Evolutionary conservation across 2,888 invertebrate genomes (phyloP).

Genomic region (Steinernema carpocapsae): DNA sequence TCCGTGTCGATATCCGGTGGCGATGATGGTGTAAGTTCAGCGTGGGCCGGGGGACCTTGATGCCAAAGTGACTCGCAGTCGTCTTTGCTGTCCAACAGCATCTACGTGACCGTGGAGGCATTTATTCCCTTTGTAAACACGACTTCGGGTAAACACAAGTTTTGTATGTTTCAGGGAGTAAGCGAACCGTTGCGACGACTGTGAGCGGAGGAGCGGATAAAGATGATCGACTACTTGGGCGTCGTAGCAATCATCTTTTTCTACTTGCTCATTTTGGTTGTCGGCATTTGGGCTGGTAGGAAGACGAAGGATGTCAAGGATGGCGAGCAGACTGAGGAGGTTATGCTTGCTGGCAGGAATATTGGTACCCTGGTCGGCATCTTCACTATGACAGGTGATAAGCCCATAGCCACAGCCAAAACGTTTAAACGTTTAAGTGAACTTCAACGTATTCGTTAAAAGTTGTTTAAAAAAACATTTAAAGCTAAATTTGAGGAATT

Average conservation of each 20-base stretch:
- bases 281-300: conserved; percentile 95
- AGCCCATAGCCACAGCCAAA: background rate
- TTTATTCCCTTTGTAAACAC: no score
- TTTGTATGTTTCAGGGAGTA: conserved; percentile 7
- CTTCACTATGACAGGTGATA: conserved; percentile 95
- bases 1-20: conserved; percentile 34
- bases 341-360: conserved; percentile 96
- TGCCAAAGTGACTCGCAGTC: no score
- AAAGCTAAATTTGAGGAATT: no score
- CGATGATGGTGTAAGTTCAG: background rate
- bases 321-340: conserved; percentile 85
- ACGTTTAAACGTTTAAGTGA: no score
- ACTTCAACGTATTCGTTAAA: no score
- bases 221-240: conserved; percentile 73
- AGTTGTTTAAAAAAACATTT: no score
- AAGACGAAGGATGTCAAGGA: conserved; percentile 81
- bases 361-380: conserved; percentile 93
- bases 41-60: background rate
- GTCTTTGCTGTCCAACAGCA: no score
- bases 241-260: conserved; percentile 92
- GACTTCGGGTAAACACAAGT: background rate
- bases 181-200: background rate
- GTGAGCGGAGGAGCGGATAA: background rate
- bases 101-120: no score
- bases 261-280: conserved; percentile 90